Evolutionary conservation across 2,888 invertebrate species (phyloP), one percentile per base, ranked within the genome.

Genomic region (Laspeyria flexula): DNA sequence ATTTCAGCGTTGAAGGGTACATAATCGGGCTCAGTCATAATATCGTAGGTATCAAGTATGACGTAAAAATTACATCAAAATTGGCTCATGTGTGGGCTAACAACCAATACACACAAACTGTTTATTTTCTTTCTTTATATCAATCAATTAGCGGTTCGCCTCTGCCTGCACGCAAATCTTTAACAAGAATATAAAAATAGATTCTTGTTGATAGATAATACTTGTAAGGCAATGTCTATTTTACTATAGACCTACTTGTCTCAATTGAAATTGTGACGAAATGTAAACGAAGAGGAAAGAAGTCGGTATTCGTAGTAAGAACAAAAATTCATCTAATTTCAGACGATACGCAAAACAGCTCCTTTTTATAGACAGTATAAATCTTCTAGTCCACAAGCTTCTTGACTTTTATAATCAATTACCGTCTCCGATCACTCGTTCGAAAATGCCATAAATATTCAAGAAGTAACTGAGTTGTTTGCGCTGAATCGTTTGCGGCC

Each of bases 361-460:
- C 59, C 67, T 73, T 77, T 85, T 87, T 84, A 83, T 78, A 77
- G 73, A 68, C 73, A 66, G 71, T 79, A 81, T 89, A 89, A 89
- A 90, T 88, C 85, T 84, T 73, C 69, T 57, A 79, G 79, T 85
- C 77, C 76, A 74, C 80, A 75, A 79, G 78, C 81, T 77, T 66
- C 71, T 77, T 69, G 88, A 88, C 87, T 86, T 89, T 89, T 86
- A 88, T 81, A 86, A 86, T 86, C 88, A 86, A 88, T 89, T 88
- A 86, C 83, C 67, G 77, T 79, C 79, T 65, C 74, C 79, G 77
- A 88, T 85, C 82, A 85, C 77, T 83, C 83, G 79, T 70, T 78
- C 70, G 70, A 63, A 71, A 71, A 73, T 60, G 66, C 79, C 77
- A 81, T 87, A 86, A 87, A 86, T 85, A 85, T 84, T 81, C 81